Percentiles rank a stretch among this genome's conserved stretches.
phyloP scores from a whole-genome alignment of 1,140 invertebrate genomes.

The Dinothrombium tinctorium region DNA sequence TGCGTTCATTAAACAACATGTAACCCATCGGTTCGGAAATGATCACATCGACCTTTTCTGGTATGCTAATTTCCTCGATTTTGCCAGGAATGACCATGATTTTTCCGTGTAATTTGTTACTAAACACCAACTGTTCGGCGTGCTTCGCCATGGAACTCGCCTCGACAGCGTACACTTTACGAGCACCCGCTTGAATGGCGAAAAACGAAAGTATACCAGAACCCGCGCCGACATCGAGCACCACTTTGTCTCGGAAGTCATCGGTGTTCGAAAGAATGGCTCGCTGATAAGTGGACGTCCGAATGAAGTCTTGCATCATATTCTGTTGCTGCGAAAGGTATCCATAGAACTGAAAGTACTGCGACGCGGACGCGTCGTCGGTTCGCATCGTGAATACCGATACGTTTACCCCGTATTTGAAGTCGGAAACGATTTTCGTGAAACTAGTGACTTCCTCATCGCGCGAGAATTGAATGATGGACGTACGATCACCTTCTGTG shows the following conservation, averaged over 20 bases:
- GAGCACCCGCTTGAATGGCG: conserved; percentile 86
- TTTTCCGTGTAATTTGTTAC: conserved; percentile 61
- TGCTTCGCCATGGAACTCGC: conserved; percentile 95
- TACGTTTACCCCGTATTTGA: conserved; percentile 14
- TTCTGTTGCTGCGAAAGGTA: conserved; percentile 98
- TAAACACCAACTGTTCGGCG: conserved; percentile 68
- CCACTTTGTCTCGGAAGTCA: conserved; percentile 63
- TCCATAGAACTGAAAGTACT: conserved; percentile 57
- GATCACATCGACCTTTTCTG: conserved; percentile 85
- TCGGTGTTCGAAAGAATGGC: conserved; percentile 78
- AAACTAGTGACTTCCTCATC: conserved; percentile 3
- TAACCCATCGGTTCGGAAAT: conserved; percentile 99
- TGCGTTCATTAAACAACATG: conserved; percentile 97
- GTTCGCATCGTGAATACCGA: conserved; percentile 87
- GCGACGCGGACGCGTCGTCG: conserved; percentile 85
- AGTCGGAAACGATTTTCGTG: conserved; percentile 12
- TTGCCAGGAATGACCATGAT: conserved; percentile 88
- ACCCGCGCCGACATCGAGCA: conserved; percentile 88
- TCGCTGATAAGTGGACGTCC: conserved; percentile 92
- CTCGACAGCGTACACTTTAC: conserved; percentile 91
- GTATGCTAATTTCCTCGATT: conserved; percentile 90
- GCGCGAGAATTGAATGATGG: conserved; percentile 9
- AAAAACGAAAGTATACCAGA: conserved; percentile 97
- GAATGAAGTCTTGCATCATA: conserved; percentile 95
- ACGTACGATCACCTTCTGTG: conserved; percentile 7